These are phyloP conservation scores for Cavia porcellus DNA, from an alignment of 2,113 vertebrate genomes.

Conservation along the genomic window DNA sequence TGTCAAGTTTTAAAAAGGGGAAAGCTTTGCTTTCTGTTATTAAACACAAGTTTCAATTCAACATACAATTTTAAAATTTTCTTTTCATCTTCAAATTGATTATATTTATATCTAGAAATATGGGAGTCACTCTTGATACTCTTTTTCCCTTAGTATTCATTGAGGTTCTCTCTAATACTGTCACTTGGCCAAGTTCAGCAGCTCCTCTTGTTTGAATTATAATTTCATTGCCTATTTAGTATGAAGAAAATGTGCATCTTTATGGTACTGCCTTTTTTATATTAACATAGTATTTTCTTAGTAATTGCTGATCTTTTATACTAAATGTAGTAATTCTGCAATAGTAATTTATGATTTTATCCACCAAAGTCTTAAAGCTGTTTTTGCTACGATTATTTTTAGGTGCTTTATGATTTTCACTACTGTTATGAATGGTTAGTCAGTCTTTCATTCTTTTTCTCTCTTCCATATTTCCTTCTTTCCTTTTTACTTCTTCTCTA, in stretches of 20 bases:
- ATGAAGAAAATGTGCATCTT: neutral
- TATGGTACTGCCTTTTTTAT: neutral
- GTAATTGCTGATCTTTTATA: slow-evolving; percentile 12
- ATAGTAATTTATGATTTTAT: neutral
- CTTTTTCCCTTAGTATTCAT: neutral
- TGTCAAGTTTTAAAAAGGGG: neutral
- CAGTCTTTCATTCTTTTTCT: neutral
- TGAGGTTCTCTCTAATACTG: neutral
- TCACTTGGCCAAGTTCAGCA: neutral
- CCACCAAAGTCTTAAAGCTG: neutral
- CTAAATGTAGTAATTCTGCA: neutral
- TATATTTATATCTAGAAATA: neutral
- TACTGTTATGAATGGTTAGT: neutral
- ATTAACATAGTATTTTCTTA: neutral
- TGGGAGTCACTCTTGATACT: neutral
- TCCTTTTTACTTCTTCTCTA: neutral
- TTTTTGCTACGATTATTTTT: slow-evolving; percentile 30
- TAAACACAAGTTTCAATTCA: neutral
- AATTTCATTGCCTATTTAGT: slow-evolving; percentile 20
- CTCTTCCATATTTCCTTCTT: neutral
- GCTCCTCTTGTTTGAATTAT: neutral
- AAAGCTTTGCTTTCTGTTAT: neutral
- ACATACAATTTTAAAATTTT: neutral
- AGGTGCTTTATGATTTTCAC: neutral
- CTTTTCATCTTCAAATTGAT: neutral